A percentile compares a stretch with the other conserved stretches of the same genome.
Conservation (phyloP, 2,888 invertebrate genomes). For the Masnerella sp. region DNA sequence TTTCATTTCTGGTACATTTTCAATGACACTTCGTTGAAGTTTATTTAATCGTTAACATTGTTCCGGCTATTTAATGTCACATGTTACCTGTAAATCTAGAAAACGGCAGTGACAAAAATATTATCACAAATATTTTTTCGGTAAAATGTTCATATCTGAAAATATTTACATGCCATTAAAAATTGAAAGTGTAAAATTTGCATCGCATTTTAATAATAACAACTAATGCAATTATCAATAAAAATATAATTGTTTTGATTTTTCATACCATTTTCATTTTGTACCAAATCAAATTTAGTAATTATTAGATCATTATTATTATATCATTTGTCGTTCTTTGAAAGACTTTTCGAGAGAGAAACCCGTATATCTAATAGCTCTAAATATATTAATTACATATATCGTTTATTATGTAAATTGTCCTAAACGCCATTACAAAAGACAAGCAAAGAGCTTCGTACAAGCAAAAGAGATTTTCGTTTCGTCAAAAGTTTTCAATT, state of each 20-base stretch:
- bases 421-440: neutral
- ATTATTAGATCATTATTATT: neutral
- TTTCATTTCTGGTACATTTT: neutral
- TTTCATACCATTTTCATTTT: neutral
- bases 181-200: neutral
- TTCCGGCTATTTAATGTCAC: no score
- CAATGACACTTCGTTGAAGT: no score
- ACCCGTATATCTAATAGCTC: constrained; percentile 15
- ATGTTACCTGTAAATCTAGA: neutral
- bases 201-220: neutral
- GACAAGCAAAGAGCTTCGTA: no score
- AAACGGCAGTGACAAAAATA: neutral
- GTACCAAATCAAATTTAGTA: neutral
- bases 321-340: neutral
- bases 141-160: neutral
- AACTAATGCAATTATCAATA: constrained; percentile 1
- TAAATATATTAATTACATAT: constrained; percentile 16
- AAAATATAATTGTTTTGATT: constrained; percentile 18
- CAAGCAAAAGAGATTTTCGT: no score
- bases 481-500: no score
- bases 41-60: no score
- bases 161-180: neutral
- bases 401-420: neutral
- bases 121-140: neutral
- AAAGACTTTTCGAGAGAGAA: constrained; percentile 6